phyloP scores from a whole-genome alignment of 1,140 invertebrate species.

The Drosophila malerkotliana region DNA sequence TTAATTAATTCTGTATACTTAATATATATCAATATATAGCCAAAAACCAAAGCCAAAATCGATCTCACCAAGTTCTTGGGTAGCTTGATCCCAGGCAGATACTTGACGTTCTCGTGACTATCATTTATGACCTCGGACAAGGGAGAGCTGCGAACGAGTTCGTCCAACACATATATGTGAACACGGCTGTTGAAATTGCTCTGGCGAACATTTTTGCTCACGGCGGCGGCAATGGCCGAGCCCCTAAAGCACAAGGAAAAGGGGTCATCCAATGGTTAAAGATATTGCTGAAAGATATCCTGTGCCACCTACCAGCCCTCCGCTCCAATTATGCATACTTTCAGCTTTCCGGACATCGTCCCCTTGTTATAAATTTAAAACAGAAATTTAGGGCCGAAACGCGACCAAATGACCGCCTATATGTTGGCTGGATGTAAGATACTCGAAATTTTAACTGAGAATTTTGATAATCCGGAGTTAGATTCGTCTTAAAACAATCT shows the following conservation, averaged over 20 bases:
- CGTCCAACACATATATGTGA: slow-evolving; percentile 65
- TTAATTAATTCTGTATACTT: too few relatives aligned
- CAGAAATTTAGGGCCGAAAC: slow-evolving; percentile 40
- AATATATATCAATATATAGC: too few relatives aligned
- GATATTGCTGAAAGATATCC: background rate
- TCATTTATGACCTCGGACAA: slow-evolving; percentile 63
- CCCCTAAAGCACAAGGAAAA: slow-evolving; percentile 42
- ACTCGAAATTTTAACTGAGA: slow-evolving; percentile 16
- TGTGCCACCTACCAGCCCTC: slow-evolving; percentile 56
- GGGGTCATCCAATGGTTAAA: background rate
- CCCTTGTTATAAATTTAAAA: background rate
- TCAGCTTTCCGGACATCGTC: slow-evolving; percentile 40
- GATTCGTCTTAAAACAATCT: background rate
- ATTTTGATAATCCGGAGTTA: slow-evolving; percentile 26
- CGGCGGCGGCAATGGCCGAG: slow-evolving; percentile 62
- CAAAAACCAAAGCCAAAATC: too few relatives aligned
- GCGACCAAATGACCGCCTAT: slow-evolving; percentile 24
- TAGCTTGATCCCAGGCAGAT: slow-evolving; percentile 61
- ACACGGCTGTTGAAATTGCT: slow-evolving; percentile 45
- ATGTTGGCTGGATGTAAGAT: background rate
- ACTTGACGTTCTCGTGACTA: slow-evolving; percentile 65
- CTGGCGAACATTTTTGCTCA: slow-evolving; percentile 48
- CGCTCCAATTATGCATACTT: slow-evolving; percentile 70
- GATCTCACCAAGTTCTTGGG: slow-evolving; percentile 56
- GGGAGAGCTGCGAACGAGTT: slow-evolving; percentile 37